These are phyloP conservation scores for Candoia aspera DNA, from an alignment of 2,113 vertebrate species.

Conservation along the genomic window DNA sequence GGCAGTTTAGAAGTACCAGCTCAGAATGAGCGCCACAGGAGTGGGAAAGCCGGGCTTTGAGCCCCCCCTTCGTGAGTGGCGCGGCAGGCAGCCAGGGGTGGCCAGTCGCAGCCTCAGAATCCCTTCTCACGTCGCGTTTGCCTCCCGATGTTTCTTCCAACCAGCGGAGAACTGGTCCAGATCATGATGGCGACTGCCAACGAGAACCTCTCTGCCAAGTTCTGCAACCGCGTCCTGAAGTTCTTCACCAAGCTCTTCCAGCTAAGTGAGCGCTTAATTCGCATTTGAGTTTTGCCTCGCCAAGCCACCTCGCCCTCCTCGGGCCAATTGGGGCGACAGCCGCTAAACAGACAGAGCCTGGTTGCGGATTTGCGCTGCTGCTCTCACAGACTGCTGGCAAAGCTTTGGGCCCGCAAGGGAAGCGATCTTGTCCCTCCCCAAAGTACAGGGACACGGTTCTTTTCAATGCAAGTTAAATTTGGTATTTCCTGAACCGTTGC, in stretches of 20 bases:
- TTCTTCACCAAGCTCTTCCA: conserved; percentile 99
- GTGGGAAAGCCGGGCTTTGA: background rate
- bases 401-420: background rate
- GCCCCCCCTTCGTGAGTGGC: background rate
- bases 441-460: no score
- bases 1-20: background rate
- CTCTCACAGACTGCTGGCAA: background rate
- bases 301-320: no score
- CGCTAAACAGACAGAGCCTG: no score
- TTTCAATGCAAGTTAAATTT: no score
- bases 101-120: no score
- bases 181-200: conserved; percentile 99
- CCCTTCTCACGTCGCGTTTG: background rate
- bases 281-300: background rate
- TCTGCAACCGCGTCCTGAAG: conserved; percentile 96
- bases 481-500: background rate
- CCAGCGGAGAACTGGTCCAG: conserved; percentile 94
- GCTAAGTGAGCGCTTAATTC: conserved; percentile 84
- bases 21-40: background rate
- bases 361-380: background rate
- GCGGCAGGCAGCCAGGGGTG: background rate
- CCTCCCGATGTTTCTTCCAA: background rate
- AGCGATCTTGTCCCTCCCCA: background rate
- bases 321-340: background rate
- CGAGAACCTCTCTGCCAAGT: conserved; percentile 94